These are phyloP conservation scores for Morelia viridis DNA, from an alignment of 2,797 vertebrate genomes.

Conservation along the genomic window DNA sequence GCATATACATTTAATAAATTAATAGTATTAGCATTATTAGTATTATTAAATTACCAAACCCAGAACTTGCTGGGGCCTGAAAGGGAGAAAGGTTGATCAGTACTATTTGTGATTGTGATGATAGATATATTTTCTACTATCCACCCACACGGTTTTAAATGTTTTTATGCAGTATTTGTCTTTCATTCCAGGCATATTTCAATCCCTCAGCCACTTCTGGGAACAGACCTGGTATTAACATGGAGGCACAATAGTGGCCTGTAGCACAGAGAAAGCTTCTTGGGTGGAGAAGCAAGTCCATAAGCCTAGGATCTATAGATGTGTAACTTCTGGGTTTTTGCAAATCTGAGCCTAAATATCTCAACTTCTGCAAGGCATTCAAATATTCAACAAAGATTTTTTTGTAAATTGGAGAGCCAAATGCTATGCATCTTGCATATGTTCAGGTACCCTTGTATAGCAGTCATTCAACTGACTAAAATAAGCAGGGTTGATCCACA, in stretches of 20 bases:
- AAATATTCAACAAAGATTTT: background rate
- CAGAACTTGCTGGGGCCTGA: background rate
- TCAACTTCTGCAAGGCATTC: background rate
- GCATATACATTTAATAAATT: too few relatives aligned
- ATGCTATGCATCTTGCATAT: conserved; percentile 13
- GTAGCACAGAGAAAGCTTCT: background rate
- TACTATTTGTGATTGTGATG: background rate
- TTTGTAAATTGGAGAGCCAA: background rate
- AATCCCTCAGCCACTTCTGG: background rate
- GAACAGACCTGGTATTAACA: background rate
- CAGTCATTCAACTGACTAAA: background rate
- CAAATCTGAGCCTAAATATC: background rate
- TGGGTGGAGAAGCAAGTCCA: background rate
- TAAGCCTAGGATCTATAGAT: background rate
- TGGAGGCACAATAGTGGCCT: background rate
- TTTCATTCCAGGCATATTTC: background rate
- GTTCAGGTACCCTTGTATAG: background rate
- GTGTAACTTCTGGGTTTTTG: background rate
- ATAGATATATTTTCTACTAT: background rate
- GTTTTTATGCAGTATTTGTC: background rate
- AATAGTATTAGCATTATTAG: too few relatives aligned
- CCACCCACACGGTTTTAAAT: background rate
- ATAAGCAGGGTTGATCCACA: background rate
- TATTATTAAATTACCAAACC: background rate
- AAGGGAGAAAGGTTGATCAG: background rate